Conservation (phyloP, 2,888 invertebrate species). For the Pachymerium ferrugineum region DNA sequence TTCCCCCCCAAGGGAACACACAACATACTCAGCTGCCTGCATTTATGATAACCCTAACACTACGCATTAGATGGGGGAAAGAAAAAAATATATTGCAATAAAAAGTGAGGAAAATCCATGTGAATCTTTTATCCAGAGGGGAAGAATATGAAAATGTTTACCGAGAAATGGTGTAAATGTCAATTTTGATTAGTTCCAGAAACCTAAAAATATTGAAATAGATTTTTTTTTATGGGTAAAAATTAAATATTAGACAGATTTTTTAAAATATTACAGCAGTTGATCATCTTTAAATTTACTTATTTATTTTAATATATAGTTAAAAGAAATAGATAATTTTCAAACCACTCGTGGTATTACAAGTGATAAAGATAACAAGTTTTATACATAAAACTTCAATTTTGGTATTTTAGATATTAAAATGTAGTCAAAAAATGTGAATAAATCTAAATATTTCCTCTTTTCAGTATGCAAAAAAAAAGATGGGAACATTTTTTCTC, state of each 20-base stretch:
- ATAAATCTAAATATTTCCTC: too few relatives aligned
- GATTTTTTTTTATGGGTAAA: neutral
- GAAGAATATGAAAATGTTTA: neutral
- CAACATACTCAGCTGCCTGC: slow-evolving; percentile 25
- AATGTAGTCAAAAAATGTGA: too few relatives aligned
- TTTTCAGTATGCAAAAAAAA: too few relatives aligned
- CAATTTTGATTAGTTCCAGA: neutral
- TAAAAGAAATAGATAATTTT: too few relatives aligned
- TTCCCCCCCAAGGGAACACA: slow-evolving; percentile 1
- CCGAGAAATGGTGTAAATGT: neutral
- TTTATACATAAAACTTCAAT: too few relatives aligned
- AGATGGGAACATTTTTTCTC: too few relatives aligned
- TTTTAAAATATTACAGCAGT: too few relatives aligned
- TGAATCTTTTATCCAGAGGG: neutral
- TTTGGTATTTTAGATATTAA: too few relatives aligned
- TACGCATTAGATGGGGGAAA: neutral
- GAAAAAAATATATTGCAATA: slow-evolving; percentile 15
- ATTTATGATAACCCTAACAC: slow-evolving; percentile 24
- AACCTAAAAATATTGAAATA: neutral
- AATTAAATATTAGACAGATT: neutral
- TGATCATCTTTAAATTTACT: too few relatives aligned
- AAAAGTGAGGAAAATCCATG: neutral
- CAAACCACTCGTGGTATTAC: too few relatives aligned
- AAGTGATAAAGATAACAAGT: too few relatives aligned
- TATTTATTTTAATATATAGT: too few relatives aligned